A percentile compares a stretch with the other conserved stretches of the same genome.
Evolutionary conservation across 2,113 vertebrate species (phyloP).

Genomic region (Clupea harengus): DNA sequence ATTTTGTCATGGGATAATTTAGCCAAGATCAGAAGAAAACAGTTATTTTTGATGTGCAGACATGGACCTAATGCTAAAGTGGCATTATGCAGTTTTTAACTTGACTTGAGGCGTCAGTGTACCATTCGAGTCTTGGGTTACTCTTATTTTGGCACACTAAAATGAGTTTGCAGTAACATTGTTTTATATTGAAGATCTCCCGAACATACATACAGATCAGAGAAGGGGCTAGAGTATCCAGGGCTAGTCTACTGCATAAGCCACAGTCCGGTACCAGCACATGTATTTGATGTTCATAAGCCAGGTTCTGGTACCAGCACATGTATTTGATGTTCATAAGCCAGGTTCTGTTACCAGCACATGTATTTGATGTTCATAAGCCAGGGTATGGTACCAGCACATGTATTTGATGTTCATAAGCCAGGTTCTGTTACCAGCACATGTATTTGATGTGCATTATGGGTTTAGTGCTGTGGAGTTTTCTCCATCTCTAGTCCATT

Average conservation of each 20-base stretch:
- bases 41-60: neutral
- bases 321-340: no score
- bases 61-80: neutral
- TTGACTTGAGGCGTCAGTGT: neutral
- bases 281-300: no score
- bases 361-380: no score
- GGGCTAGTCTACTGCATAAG: neutral
- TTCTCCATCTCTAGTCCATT: neutral
- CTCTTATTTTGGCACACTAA: neutral
- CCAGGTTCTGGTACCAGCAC: no score
- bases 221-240: neutral
- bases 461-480: neutral
- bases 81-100: neutral
- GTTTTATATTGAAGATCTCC: neutral
- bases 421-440: neutral
- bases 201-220: neutral
- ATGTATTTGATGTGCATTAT: neutral
- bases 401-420: no score
- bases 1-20: neutral
- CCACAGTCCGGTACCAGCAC: neutral
- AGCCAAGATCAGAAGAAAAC: neutral
- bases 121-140: neutral
- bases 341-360: no score
- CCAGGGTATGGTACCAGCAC: no score
- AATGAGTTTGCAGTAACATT: neutral